Evolutionary conservation across 2,888 invertebrate species (phyloP).

Genomic region (Drosophila nr. medialis): DNA sequence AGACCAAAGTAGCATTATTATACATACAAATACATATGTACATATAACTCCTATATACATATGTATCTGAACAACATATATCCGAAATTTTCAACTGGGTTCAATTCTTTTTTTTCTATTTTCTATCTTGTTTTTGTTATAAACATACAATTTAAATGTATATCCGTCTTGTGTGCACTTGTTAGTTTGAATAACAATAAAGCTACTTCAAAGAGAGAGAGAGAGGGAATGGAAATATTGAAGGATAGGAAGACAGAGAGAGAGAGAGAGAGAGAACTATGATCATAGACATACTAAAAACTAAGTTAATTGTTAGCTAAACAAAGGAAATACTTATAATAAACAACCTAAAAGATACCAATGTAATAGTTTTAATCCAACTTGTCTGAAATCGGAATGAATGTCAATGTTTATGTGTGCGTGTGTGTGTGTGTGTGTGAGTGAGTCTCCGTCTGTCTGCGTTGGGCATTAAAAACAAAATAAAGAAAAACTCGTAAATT

Average conservation of each 20-base stretch:
- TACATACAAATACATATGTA: constrained; percentile 13
- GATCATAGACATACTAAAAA: constrained; percentile 46
- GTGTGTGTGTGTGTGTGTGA: neutral
- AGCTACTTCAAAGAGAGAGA: constrained; percentile 17
- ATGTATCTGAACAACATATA: constrained; percentile 4
- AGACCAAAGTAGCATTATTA: constrained; percentile 60
- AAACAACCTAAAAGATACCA: constrained; percentile 26
- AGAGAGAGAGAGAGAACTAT: constrained; percentile 36
- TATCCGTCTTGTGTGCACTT: constrained; percentile 62
- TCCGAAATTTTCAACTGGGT: neutral
- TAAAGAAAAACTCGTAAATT: constrained; percentile 41
- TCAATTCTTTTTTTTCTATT: neutral
- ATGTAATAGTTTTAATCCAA: constrained; percentile 31
- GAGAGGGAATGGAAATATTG: neutral
- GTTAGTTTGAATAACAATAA: constrained; percentile 55
- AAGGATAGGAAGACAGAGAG: constrained; percentile 1
- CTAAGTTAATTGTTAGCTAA: constrained; percentile 47
- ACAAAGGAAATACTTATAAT: constrained; percentile 17
- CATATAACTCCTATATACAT: constrained; percentile 11
- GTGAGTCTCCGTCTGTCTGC: neutral
- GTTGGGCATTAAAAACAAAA: neutral
- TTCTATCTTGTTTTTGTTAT: constrained; percentile 14
- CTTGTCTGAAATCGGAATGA: constrained; percentile 32
- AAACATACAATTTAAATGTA: constrained; percentile 15
- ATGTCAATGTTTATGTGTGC: constrained; percentile 36